Conservation (phyloP, 2,888 invertebrate species). For the Hesperia comma region DNA sequence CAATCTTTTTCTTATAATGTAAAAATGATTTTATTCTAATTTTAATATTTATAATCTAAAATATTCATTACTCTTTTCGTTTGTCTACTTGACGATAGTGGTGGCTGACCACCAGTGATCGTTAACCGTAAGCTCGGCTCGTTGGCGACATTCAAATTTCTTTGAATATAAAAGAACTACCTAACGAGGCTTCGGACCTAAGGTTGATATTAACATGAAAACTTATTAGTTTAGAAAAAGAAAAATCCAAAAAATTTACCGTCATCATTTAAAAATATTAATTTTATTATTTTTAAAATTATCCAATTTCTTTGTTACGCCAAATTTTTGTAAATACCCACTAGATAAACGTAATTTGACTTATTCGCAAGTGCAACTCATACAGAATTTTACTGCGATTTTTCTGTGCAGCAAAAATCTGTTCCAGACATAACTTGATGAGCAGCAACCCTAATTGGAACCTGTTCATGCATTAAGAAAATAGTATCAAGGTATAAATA, state of each 20-base stretch:
- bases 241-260: too few relatives aligned
- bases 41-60: too few relatives aligned
- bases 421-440: background rate
- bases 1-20: too few relatives aligned
- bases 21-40: too few relatives aligned
- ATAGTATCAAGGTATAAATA: conserved; percentile 36
- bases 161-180: conserved; percentile 35
- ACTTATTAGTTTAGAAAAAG: too few relatives aligned
- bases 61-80: too few relatives aligned
- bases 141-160: conserved; percentile 37
- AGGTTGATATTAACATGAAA: conserved; percentile 4
- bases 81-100: background rate
- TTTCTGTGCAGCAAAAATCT: background rate
- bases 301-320: background rate
- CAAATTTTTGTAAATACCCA: too few relatives aligned
- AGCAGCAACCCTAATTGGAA: conserved; percentile 24
- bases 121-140: conserved; percentile 32
- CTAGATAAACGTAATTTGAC: too few relatives aligned
- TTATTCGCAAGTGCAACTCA: too few relatives aligned
- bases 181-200: conserved; percentile 34
- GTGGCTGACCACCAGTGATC: conserved; percentile 26
- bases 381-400: too few relatives aligned
- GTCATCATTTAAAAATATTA: too few relatives aligned
- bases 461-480: conserved; percentile 30
- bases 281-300: background rate